These are phyloP conservation scores for Oncorhynchus kisutch DNA, from an alignment of 2,113 vertebrate species.

Conservation along the genomic window DNA sequence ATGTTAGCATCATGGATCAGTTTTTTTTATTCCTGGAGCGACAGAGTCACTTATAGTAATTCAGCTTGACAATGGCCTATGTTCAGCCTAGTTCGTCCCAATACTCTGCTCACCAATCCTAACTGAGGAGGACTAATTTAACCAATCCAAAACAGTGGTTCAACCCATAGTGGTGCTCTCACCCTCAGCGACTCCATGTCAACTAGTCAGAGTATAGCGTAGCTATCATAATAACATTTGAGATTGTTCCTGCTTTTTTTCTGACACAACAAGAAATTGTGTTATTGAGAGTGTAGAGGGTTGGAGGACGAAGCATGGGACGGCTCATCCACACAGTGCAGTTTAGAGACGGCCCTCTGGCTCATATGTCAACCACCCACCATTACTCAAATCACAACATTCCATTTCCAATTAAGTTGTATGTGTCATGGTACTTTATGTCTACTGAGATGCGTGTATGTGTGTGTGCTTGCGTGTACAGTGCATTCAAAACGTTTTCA, in stretches of 20 bases:
- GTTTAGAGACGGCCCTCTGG: neutral
- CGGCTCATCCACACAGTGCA: neutral
- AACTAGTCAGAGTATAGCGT: neutral
- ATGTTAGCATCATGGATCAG: neutral
- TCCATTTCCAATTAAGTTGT: neutral
- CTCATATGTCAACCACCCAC: neutral
- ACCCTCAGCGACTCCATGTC: neutral
- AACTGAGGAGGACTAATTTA: neutral
- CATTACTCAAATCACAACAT: neutral
- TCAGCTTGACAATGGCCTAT: neutral
- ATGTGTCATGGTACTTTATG: neutral
- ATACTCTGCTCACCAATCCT: neutral
- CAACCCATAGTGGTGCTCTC: neutral
- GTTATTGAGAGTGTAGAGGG: neutral
- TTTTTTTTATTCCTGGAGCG: neutral
- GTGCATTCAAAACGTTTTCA: too few species aligned
- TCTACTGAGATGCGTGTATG: neutral
- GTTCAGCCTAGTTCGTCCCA: neutral
- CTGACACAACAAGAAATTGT: neutral
- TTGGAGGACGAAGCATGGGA: neutral
- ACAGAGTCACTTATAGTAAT: neutral
- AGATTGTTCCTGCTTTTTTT: too few species aligned
- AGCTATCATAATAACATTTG: neutral
- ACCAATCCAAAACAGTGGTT: neutral
- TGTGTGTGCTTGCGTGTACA: neutral